Evolutionary conservation across 2,113 vertebrate species (phyloP).

Genomic region (Calyptommatus sinebrachiatus): DNA sequence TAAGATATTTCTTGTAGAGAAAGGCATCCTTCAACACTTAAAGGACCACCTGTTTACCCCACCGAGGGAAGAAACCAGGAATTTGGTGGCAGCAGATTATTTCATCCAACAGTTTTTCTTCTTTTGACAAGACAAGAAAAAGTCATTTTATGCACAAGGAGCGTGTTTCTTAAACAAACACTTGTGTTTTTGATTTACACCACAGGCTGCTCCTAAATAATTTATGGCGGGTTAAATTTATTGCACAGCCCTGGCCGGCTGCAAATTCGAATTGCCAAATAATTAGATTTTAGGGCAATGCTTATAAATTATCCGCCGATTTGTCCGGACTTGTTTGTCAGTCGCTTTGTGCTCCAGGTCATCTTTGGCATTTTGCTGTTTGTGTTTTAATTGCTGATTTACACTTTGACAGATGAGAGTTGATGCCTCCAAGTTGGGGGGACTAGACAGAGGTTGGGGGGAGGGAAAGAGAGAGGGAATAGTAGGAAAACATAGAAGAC

Average conservation of each 20-base stretch:
- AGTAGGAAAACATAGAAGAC: slow-evolving; percentile 67
- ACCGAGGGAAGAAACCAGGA: slow-evolving; percentile 30
- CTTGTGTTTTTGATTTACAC: slow-evolving; percentile 86
- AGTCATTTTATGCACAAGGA: slow-evolving; percentile 77
- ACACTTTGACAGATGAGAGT: slow-evolving; percentile 91
- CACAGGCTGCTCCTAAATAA: slow-evolving; percentile 88
- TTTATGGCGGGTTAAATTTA: slow-evolving; percentile 93
- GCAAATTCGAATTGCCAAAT: slow-evolving; percentile 94
- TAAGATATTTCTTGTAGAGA: slow-evolving; percentile 37
- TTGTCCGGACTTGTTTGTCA: slow-evolving; percentile 95
- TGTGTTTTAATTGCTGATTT: slow-evolving; percentile 93
- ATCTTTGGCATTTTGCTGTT: slow-evolving; percentile 92
- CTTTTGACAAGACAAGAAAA: slow-evolving; percentile 51
- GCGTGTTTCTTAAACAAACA: slow-evolving; percentile 86
- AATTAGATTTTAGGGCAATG: slow-evolving; percentile 93
- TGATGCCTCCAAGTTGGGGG: slow-evolving; percentile 79
- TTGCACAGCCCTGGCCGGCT: slow-evolving; percentile 84
- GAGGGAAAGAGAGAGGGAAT: slow-evolving; percentile 30
- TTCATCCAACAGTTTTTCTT: slow-evolving; percentile 50
- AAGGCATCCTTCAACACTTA: slow-evolving; percentile 44
- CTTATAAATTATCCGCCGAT: slow-evolving; percentile 92
- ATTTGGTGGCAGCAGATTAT: neutral
- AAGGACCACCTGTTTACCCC: slow-evolving; percentile 1
- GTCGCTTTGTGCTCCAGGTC: slow-evolving; percentile 89
- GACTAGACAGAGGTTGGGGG: slow-evolving; percentile 45